Evolutionary conservation across 2,888 invertebrate species (phyloP).

Genomic region (Embidobia sp.): DNA sequence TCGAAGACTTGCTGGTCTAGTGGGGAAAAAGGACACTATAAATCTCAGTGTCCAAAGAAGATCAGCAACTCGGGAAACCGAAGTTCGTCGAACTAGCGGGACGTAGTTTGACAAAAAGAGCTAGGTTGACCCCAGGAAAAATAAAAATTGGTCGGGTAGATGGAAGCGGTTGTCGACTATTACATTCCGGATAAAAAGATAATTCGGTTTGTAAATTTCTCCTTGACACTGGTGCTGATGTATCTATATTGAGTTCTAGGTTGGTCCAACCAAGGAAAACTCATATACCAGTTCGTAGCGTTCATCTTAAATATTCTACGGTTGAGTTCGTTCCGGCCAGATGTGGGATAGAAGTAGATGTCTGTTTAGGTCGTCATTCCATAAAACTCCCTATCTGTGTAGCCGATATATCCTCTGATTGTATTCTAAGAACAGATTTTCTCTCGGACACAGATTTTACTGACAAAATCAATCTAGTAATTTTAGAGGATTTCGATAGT

Average conservation of each 20-base stretch:
- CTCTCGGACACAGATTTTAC: not conserved
- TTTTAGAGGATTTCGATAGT: not conserved
- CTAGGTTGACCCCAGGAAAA: not conserved
- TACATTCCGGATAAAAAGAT: not conserved
- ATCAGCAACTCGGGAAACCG: not conserved
- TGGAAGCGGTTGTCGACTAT: not conserved
- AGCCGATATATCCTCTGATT: not conserved
- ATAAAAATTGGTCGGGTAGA: constrained; percentile 1
- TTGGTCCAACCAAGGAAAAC: not conserved
- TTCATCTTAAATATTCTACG: constrained; percentile 2
- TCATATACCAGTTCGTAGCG: not conserved
- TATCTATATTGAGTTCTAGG: constrained; percentile 7
- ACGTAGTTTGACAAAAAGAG: not conserved
- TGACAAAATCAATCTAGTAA: not conserved
- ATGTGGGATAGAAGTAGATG: not conserved
- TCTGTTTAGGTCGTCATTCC: constrained; percentile 24
- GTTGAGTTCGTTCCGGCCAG: constrained; percentile 10
- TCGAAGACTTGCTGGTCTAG: no score
- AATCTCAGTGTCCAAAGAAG: not conserved
- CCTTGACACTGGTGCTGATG: constrained; percentile 10
- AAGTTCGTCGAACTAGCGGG: constrained; percentile 7
- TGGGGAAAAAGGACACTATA: not conserved
- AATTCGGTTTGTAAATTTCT: not conserved
- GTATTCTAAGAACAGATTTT: not conserved
- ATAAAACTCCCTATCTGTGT: not conserved